phyloP scores from a whole-genome alignment of 2,888 invertebrate genomes.

The Lamellibrachia satsuma region DNA sequence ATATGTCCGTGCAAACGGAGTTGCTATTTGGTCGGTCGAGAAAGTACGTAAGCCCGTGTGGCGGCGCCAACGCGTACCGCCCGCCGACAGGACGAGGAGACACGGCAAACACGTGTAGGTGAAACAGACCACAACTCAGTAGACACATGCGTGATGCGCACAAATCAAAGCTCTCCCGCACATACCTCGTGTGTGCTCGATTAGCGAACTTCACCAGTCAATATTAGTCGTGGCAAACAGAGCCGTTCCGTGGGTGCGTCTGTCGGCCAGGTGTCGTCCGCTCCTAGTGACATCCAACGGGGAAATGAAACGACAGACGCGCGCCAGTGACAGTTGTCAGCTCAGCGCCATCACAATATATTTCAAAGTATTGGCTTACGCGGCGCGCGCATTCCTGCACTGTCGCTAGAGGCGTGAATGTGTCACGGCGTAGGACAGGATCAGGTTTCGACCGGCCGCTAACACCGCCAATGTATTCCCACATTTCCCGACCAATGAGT shows the following conservation, averaged over 20 bases:
- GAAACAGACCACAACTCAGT: not conserved
- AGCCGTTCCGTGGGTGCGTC: not conserved
- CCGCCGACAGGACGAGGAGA: not conserved
- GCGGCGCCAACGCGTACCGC: not conserved
- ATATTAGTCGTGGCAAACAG: not conserved
- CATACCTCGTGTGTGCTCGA: not conserved
- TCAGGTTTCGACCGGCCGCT: not conserved
- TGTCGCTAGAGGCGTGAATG: not conserved
- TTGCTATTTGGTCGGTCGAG: not conserved
- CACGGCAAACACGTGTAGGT: not conserved
- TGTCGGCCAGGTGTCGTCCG: not conserved
- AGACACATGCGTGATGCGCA: not conserved
- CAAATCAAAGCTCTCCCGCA: not conserved
- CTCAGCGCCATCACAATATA: constrained; percentile 1
- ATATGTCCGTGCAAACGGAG: not conserved
- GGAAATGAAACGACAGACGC: not conserved
- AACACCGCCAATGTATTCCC: not conserved
- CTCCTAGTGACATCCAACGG: not conserved
- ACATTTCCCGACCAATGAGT: not conserved
- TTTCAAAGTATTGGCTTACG: not conserved
- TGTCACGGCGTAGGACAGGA: not conserved
- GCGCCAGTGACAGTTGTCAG: not conserved
- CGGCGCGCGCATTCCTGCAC: not conserved
- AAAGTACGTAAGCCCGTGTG: not conserved
- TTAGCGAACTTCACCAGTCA: not conserved